These are phyloP conservation scores for Echinarachnius parma DNA, from an alignment of 53 echinoderm and acorn worm genomes.

Conservation along the genomic window DNA sequence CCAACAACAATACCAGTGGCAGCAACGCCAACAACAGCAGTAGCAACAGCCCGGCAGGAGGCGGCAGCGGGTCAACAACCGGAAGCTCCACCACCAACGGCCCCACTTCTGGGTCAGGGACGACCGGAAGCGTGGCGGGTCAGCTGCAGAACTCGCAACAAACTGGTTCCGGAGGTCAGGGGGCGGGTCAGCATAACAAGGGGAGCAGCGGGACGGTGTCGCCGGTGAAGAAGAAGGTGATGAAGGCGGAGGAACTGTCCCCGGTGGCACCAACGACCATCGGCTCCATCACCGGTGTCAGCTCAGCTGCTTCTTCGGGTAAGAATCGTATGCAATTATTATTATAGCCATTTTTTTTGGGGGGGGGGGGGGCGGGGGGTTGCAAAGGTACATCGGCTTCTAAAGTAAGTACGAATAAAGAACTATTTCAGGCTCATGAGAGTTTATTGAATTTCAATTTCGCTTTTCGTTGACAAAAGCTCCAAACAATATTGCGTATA, in stretches of 20 bases:
- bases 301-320: slow-evolving; percentile 41
- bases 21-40: slow-evolving; percentile 39
- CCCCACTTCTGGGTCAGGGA: slow-evolving; percentile 48
- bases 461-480: no score
- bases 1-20: slow-evolving; percentile 52
- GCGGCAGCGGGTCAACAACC: slow-evolving; percentile 47
- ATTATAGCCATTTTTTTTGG: no score
- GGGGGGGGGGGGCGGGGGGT: no score
- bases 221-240: slow-evolving; percentile 36
- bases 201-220: slow-evolving; percentile 7
- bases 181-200: no score
- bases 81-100: slow-evolving; percentile 55
- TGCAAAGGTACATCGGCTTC: no score
- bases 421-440: no score
- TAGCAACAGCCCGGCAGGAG: slow-evolving; percentile 37
- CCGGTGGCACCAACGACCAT: slow-evolving; percentile 43
- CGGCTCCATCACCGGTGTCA: slow-evolving; percentile 20
- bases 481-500: no score
- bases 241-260: slow-evolving; percentile 35
- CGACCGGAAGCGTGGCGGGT: slow-evolving; percentile 35
- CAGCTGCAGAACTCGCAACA: slow-evolving; percentile 3
- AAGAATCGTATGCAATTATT: slow-evolving; percentile 1
- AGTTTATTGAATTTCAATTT: no score
- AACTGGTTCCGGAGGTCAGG: slow-evolving; percentile 10
- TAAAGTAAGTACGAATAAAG: no score